Conservation (phyloP, 2,888 invertebrate genomes). For the Augiades crinisus region DNA sequence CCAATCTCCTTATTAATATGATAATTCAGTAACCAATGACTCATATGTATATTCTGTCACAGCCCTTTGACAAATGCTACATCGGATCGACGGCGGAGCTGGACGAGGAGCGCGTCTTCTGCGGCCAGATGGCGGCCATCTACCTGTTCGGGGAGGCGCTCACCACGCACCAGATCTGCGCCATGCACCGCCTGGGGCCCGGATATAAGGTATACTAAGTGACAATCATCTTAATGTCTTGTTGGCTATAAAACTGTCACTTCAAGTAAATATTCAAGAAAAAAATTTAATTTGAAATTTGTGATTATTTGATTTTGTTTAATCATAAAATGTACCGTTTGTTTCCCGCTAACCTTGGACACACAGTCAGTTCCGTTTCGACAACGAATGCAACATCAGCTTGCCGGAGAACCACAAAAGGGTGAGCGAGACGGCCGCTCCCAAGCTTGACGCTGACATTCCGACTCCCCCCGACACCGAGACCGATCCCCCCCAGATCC, state of each 20-base stretch:
- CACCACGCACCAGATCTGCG: slow-evolving; percentile 98
- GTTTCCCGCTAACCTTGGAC: slow-evolving; percentile 66
- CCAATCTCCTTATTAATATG: no score
- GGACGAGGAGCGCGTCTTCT: slow-evolving; percentile 98
- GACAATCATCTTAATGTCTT: no score
- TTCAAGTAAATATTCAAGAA: no score
- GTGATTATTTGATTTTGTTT: no score
- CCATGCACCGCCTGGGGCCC: slow-evolving; percentile 98
- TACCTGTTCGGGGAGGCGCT: slow-evolving; percentile 99
- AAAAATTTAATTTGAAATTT: no score
- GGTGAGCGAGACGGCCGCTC: slow-evolving; percentile 88
- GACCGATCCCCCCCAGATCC: slow-evolving; percentile 40
- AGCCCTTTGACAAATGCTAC: slow-evolving; percentile 99
- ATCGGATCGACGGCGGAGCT: slow-evolving; percentile 98
- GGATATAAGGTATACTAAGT: slow-evolving; percentile 94
- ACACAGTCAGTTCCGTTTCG: slow-evolving; percentile 99
- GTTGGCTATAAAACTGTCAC: no score
- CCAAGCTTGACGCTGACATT: slow-evolving; percentile 64
- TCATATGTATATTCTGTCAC: no score
- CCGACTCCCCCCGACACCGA: slow-evolving; percentile 43
- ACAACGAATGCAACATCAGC: slow-evolving; percentile 99
- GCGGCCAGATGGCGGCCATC: slow-evolving; percentile 99
- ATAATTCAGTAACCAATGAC: no score
- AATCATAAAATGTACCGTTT: slow-evolving; percentile 34
- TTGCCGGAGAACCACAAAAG: slow-evolving; percentile 99